These are phyloP conservation scores for Diloba caeruleocephala DNA, from an alignment of 2,888 invertebrate species.

Conservation along the genomic window DNA sequence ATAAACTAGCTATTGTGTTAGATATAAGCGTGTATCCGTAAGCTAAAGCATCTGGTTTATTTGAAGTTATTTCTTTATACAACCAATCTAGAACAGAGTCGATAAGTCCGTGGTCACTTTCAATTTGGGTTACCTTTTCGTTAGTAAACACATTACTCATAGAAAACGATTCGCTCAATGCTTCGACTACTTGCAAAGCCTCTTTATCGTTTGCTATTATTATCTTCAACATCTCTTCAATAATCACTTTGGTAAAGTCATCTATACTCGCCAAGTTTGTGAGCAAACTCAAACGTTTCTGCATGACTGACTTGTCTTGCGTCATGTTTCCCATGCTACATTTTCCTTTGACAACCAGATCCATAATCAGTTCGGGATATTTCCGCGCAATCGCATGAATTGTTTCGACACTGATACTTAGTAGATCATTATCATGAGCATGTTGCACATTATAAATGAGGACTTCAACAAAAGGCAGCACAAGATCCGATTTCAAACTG, in stretches of 20 bases:
- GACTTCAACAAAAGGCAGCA: constrained; percentile 86
- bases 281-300: constrained; percentile 81
- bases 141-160: constrained; percentile 70
- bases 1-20: constrained; percentile 74
- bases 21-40: constrained; percentile 75
- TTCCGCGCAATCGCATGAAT: constrained; percentile 86
- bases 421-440: constrained; percentile 77
- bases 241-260: constrained; percentile 82
- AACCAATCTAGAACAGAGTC: constrained; percentile 78
- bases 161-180: constrained; percentile 73
- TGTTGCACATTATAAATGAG: constrained; percentile 84
- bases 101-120: constrained; percentile 80
- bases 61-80: constrained; percentile 65
- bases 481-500: constrained; percentile 79
- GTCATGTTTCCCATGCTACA: constrained; percentile 75
- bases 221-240: constrained; percentile 79
- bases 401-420: constrained; percentile 81
- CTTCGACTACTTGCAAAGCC: constrained; percentile 73
- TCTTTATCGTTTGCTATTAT: constrained; percentile 66
- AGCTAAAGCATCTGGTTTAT: constrained; percentile 59
- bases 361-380: constrained; percentile 88
- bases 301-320: constrained; percentile 67
- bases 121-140: constrained; percentile 77
- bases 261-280: constrained; percentile 83
- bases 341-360: constrained; percentile 81